Percentiles rank a stretch among this genome's conserved stretches.
phyloP scores from a whole-genome alignment of 2,888 invertebrate species.

The Octonoba sinensis region DNA sequence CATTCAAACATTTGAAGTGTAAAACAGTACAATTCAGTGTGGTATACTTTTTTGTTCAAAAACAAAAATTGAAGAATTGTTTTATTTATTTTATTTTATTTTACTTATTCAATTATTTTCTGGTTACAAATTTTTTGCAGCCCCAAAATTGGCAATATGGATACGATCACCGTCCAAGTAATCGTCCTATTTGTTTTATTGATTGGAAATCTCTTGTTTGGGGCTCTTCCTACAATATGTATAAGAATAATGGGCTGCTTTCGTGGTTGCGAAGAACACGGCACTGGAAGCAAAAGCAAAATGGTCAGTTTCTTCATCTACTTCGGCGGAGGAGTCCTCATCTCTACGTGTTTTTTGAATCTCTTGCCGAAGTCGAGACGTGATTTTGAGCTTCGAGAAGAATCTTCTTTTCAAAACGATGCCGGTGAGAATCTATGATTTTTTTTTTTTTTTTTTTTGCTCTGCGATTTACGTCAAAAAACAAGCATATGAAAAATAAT shows the following conservation, averaged over 20 bases:
- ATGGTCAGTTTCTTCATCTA: conserved; percentile 73
- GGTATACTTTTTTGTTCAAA: too few relatives aligned
- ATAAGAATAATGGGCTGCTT: not conserved
- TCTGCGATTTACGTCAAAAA: too few relatives aligned
- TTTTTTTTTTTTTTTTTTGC: too few relatives aligned
- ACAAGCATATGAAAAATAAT: too few relatives aligned
- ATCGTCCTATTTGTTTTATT: not conserved
- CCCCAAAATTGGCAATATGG: not conserved
- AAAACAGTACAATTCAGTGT: too few relatives aligned
- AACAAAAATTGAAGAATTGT: too few relatives aligned
- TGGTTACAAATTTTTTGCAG: not conserved
- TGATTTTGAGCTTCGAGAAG: conserved; percentile 73
- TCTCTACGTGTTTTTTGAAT: conserved; percentile 86
- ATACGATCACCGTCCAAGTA: not conserved
- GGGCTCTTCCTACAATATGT: not conserved
- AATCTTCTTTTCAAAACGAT: too few relatives aligned
- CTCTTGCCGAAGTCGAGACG: conserved; percentile 84
- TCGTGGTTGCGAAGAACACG: not conserved
- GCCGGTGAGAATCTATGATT: too few relatives aligned
- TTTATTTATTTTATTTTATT: too few relatives aligned
- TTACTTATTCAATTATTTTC: too few relatives aligned
- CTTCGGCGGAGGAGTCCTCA: conserved; percentile 85
- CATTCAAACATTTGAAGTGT: too few relatives aligned
- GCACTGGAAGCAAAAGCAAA: conserved; percentile 1
- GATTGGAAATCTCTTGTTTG: conserved; percentile 7